phyloP scores from a whole-genome alignment of 1,140 invertebrate genomes.

The Sminthurides bifidus region DNA sequence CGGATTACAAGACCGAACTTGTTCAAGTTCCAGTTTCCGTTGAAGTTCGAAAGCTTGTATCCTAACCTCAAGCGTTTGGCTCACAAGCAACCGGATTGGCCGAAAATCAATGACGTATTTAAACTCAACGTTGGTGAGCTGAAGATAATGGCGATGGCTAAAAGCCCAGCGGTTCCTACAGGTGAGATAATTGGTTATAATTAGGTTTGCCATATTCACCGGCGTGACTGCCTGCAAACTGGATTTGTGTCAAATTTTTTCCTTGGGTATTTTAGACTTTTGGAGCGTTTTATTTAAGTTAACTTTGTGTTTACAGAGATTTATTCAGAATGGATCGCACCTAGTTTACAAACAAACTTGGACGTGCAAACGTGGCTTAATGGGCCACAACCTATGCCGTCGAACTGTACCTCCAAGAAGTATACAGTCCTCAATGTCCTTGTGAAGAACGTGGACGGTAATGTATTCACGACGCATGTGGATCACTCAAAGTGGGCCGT shows the following conservation, averaged over 20 bases:
- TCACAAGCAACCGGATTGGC: neutral
- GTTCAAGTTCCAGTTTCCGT: slow-evolving; percentile 17
- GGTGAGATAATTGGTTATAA: neutral
- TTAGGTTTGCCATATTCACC: neutral
- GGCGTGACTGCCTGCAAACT: neutral
- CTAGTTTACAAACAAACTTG: slow-evolving; percentile 53
- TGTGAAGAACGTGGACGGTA: slow-evolving; percentile 7
- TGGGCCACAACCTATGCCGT: slow-evolving; percentile 56
- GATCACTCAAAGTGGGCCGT: slow-evolving; percentile 93
- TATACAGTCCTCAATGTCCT: slow-evolving; percentile 16
- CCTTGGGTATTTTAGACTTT: neutral
- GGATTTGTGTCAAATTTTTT: neutral
- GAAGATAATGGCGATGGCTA: neutral
- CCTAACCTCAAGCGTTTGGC: slow-evolving; percentile 13
- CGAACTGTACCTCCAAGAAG: slow-evolving; percentile 45
- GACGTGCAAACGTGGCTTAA: slow-evolving; percentile 80
- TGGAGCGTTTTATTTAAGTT: neutral
- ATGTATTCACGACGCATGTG: slow-evolving; percentile 55
- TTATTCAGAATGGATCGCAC: slow-evolving; percentile 68
- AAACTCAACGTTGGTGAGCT: neutral
- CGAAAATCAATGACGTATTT: neutral
- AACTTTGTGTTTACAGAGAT: slow-evolving; percentile 48
- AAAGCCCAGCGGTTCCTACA: neutral
- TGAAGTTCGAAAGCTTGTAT: slow-evolving; percentile 1
- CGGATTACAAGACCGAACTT: slow-evolving; percentile 19